These are phyloP conservation scores for Pseudopodoces humilis DNA, from an alignment of 2,113 vertebrate species.

Conservation along the genomic window DNA sequence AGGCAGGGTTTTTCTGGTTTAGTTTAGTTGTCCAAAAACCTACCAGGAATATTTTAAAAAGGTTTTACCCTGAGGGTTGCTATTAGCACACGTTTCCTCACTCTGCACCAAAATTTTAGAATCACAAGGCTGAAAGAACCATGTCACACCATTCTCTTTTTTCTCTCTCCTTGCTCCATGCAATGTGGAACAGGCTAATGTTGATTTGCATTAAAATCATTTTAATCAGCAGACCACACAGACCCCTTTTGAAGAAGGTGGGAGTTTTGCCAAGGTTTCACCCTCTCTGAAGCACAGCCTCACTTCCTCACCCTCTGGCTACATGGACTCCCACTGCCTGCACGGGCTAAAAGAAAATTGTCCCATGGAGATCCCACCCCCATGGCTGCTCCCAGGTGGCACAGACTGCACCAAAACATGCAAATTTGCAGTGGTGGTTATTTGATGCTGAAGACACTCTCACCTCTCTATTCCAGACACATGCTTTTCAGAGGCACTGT, in stretches of 20 bases:
- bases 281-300: neutral
- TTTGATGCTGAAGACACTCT: neutral
- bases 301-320: neutral
- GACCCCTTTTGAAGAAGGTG: neutral
- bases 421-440: neutral
- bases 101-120: neutral
- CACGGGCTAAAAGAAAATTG: neutral
- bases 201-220: neutral
- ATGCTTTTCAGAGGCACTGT: neutral
- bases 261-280: neutral
- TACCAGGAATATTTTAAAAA: neutral
- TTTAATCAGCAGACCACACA: neutral
- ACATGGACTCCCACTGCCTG: neutral
- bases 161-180: neutral
- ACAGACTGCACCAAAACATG: neutral
- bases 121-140: neutral
- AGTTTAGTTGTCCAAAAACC: neutral
- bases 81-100: neutral
- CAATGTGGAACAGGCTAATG: neutral
- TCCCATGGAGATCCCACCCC: neutral
- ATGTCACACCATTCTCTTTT: neutral
- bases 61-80: neutral
- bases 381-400: accelerated
- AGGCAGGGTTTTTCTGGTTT: neutral
- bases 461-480: neutral